Base-by-base conservation (phyloP, 2,888 invertebrate species). In the Nephrocerus scutellatus region DNA sequence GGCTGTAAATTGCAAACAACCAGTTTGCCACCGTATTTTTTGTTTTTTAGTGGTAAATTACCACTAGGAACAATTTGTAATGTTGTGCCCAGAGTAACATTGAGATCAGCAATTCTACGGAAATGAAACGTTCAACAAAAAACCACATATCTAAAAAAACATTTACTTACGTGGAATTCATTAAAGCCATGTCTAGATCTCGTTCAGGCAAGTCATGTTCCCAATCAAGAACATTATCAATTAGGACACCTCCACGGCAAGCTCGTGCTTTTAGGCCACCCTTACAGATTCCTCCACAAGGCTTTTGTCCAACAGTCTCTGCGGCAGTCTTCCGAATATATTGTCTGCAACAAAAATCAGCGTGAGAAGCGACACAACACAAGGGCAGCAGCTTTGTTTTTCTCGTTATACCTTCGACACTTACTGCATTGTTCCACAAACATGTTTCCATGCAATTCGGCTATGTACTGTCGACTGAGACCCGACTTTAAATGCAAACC, bases 371-470 rank as follows among this genome's bases (percentile, higher is more conserved):
- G 7, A 22, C 7, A 22, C 7, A 51, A 35, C 4, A 26, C 9
- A 18, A 15, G 3, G 13, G 9, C 2, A 16, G 6, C 9, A 18
- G n/a, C 9, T 21, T 12, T 22, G 14, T 21, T 10, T 21, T 25
- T 3, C 2, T 21, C n/a, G 15, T 41, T 32, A 54, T 70, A 82
- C 82, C 75, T 80, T 66, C 84, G 82, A 70, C 98, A 98, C 53
- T 81, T 76, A 60, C 54, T 54, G 63, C 98, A 98, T 61, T 92
- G 84, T 63, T 95, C 93, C 21, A 88, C 76, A 70, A 93, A 98
- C 85, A 98, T 95, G 66, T 98, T 96, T 2, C 98, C 98, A 72
- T 98, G 98, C 30, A 98, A 73, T 69, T 98, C 97, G 8, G 95
- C 80, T 44, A 98, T 69, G 59, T 81, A 72, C 53, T 82, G 77